Evolutionary conservation across 2,797 vertebrate species (phyloP).

Genomic region (Avahi laniger): DNA sequence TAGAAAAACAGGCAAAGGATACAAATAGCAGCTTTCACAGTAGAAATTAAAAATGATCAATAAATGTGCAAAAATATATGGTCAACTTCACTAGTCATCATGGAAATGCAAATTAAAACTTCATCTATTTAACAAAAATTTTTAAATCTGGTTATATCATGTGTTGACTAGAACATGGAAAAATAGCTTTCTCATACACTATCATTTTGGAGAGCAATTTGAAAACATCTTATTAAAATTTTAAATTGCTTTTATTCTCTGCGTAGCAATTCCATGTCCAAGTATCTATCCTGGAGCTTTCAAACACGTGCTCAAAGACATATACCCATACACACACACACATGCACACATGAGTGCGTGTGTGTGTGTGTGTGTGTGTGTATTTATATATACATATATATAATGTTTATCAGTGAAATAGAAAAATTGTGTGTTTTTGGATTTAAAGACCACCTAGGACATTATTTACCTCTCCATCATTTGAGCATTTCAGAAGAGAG

Average conservation of each 20-base stretch:
- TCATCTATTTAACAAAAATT: not conserved
- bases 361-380: not conserved
- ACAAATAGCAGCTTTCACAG: not conserved
- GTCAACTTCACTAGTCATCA: not conserved
- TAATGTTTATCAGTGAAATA: not conserved
- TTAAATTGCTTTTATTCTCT: conserved; percentile 13
- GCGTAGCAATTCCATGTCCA: not conserved
- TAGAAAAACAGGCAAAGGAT: not conserved
- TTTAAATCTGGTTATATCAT: not conserved
- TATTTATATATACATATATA: no score
- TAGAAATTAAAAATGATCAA: conserved; percentile 7
- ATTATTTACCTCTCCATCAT: not conserved
- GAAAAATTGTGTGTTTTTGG: not conserved
- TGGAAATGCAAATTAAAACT: conserved; percentile 20
- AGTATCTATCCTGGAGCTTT: not conserved
- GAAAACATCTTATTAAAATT: not conserved
- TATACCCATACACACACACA: no score
- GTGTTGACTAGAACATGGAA: not conserved
- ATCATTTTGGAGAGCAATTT: not conserved
- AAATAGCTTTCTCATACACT: not conserved
- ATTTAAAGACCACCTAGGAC: not conserved
- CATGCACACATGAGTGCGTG: accelerated
- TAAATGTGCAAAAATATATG: not conserved
- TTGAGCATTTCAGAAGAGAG: not conserved
- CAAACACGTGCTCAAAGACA: no score